These are phyloP conservation scores for Pelochelys cantorii DNA, from an alignment of 2,797 vertebrate species.

Conservation along the genomic window DNA sequence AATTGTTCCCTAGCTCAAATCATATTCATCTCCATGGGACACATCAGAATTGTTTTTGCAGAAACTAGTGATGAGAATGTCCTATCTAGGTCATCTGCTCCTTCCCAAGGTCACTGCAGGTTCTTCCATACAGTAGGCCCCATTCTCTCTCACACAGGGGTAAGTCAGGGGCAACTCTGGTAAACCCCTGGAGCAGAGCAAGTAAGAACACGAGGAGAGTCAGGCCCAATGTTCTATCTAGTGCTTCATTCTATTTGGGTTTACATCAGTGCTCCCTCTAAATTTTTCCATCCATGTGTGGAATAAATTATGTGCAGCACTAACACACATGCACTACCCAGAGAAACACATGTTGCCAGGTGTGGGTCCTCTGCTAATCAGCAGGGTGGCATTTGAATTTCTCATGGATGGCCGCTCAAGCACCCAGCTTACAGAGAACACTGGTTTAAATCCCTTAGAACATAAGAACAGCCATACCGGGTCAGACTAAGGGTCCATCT, in stretches of 20 bases:
- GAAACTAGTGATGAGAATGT: background rate
- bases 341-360: no score
- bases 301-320: no score
- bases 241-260: background rate
- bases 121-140: background rate
- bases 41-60: constrained; percentile 12
- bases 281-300: no score
- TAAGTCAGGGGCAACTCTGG: background rate
- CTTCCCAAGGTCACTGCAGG: background rate
- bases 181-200: background rate
- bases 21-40: background rate
- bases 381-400: no score
- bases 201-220: background rate
- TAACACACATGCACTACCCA: no score
- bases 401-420: no score
- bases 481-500: no score
- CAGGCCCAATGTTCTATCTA: background rate
- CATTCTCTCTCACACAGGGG: rapidly evolving
- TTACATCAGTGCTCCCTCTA: no score
- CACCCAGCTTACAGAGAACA: no score
- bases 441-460: no score
- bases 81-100: background rate
- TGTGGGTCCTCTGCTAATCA: no score
- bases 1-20: background rate
- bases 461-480: no score